Conservation (phyloP, 2,113 vertebrate species). For the Meriones unguiculatus region DNA sequence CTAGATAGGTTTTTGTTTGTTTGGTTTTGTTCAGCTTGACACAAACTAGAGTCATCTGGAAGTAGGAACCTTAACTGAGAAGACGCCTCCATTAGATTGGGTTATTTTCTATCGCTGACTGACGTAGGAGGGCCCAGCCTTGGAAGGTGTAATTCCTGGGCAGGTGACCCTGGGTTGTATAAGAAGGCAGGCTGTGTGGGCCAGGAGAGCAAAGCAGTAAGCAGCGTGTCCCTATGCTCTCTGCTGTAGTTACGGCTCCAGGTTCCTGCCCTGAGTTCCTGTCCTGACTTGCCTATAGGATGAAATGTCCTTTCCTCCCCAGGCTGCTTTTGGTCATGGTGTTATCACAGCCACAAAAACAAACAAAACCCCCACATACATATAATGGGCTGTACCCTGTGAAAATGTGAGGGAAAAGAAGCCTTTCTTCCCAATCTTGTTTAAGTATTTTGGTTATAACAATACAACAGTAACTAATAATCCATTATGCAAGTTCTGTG, state of each 20-base stretch:
- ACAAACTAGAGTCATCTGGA: background rate
- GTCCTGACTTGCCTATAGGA: background rate
- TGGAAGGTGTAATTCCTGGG: background rate
- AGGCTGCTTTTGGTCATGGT: background rate
- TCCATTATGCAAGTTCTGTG: background rate
- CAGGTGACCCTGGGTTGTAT: background rate
- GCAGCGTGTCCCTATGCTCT: background rate
- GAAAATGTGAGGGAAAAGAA: background rate
- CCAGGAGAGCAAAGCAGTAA: background rate
- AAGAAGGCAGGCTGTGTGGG: background rate
- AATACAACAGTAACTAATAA: background rate
- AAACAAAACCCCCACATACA: background rate
- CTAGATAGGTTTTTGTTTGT: background rate
- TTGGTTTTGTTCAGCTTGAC: background rate
- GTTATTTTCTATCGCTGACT: background rate
- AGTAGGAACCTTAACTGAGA: background rate
- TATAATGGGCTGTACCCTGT: background rate
- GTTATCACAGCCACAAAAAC: background rate
- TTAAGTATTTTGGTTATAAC: background rate
- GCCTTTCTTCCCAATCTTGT: background rate
- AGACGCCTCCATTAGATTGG: background rate
- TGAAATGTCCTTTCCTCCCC: background rate
- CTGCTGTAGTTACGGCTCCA: background rate
- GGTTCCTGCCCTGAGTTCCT: background rate
- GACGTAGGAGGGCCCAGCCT: background rate